Conservation (phyloP, 2,888 invertebrate genomes). For the Megastigmus dorsalis region DNA sequence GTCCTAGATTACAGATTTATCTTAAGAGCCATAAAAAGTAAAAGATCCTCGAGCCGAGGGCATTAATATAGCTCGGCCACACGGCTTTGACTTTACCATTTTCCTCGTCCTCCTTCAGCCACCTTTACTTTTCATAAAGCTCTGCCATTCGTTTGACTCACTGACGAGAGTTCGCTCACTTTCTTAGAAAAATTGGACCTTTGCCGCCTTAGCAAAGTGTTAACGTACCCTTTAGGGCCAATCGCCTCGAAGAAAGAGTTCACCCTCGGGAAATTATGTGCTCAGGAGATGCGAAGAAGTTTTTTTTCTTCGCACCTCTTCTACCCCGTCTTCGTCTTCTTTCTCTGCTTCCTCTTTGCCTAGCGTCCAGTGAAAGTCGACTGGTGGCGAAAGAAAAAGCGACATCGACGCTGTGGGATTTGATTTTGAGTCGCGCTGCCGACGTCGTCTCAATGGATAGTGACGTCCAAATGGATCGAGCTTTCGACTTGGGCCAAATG, state of each 20-base stretch:
- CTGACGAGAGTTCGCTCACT: not conserved
- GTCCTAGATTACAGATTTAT: constrained; percentile 41
- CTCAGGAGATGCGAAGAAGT: constrained; percentile 28
- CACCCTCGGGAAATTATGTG: constrained; percentile 69
- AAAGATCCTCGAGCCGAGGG: constrained; percentile 1
- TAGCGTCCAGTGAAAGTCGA: constrained; percentile 37
- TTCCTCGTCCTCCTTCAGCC: constrained; percentile 4
- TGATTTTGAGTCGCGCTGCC: constrained; percentile 36
- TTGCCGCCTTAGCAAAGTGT: constrained; percentile 66
- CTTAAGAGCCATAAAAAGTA: constrained; percentile 22
- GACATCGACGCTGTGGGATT: constrained; percentile 41
- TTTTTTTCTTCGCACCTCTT: too few relatives aligned
- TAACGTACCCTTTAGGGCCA: constrained; percentile 68
- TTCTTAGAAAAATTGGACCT: constrained; percentile 66
- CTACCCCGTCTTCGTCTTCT: not conserved
- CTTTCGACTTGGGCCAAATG: constrained; percentile 34
- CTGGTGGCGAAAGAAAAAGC: constrained; percentile 47
- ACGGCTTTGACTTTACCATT: constrained; percentile 40
- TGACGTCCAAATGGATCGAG: constrained; percentile 46
- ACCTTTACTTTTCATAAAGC: constrained; percentile 50
- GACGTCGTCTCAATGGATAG: constrained; percentile 24
- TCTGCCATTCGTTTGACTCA: not conserved
- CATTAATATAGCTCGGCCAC: constrained; percentile 41
- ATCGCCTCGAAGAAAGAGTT: constrained; percentile 63
- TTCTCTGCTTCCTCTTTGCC: not conserved